Percentiles rank a stretch among this genome's conserved stretches.
phyloP scores from a whole-genome alignment of 2,797 vertebrate genomes.

The Rallus crepitans region DNA sequence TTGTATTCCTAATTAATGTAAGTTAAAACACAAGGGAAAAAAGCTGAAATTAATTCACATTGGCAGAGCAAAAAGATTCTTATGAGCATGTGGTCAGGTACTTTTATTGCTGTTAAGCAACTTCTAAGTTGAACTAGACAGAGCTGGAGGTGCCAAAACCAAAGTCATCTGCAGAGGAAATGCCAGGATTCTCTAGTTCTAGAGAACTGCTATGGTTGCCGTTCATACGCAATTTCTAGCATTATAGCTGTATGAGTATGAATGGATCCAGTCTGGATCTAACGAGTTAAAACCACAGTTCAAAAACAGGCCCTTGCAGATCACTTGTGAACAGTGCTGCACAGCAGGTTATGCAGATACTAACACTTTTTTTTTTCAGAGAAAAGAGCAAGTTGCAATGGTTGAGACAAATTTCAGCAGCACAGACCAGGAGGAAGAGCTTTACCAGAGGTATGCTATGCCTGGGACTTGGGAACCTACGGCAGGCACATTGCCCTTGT shows the following conservation, averaged over 20 bases:
- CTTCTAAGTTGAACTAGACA: slow-evolving; percentile 30
- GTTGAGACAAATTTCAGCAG: not conserved
- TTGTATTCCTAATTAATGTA: not conserved
- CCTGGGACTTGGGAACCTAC: not conserved
- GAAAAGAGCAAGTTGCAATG: not conserved
- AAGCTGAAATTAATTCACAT: not conserved
- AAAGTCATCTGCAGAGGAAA: slow-evolving; percentile 46
- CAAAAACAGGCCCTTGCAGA: slow-evolving; percentile 27
- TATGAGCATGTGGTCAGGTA: not conserved
- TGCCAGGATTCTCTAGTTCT: not conserved
- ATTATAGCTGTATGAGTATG: not conserved
- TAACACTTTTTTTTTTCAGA: not conserved
- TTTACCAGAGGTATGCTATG: slow-evolving; percentile 5
- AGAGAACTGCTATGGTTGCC: slow-evolving; percentile 17
- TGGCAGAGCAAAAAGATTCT: not conserved
- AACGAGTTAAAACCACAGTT: not conserved
- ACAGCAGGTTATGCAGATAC: not conserved
- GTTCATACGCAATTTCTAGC: not conserved
- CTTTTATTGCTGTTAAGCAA: slow-evolving; percentile 42
- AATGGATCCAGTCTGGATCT: slow-evolving; percentile 11
- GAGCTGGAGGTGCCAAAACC: slow-evolving; percentile 19
- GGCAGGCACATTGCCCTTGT: not conserved
- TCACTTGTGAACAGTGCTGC: not conserved
- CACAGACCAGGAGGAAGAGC: not conserved
- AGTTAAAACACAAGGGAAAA: not conserved